Evolutionary conservation across 2,797 vertebrate genomes (phyloP), one percentile per base, ranked within the genome.

Genomic region (Semotilus atromaculatus): DNA sequence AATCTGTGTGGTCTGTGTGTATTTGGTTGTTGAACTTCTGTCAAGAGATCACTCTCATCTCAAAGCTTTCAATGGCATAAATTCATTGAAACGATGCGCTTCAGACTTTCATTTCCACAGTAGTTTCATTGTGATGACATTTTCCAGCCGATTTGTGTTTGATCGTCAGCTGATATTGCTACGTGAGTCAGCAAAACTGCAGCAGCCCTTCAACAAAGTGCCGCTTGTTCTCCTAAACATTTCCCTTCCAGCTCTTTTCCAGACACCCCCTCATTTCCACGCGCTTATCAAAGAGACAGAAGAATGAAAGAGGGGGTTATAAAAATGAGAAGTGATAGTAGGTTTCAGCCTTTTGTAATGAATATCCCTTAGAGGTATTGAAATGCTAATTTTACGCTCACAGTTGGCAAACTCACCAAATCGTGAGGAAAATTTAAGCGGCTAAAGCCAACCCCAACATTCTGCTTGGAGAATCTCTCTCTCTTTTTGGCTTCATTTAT

Each of bases 401-500:
- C 40, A 76, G 53, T 80, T 78, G 66, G 74, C 26, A 72, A 75
- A 70, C 66, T 78, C 81, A 26, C 70, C 73, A 67, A 85, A 68
- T 73, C 18, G 68, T 66, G 77, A 79, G 68, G 55, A 43, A 45
- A 67, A 62, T 51, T 38, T 43, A 19, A 53, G 45, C 64, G 23
- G 62, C 73, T 83, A 34, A 76, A 40, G 67, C 45, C 62, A 76
- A 76, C 45, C 73, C 62, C 29, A 26, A 68, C 43, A 26, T 55
- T 79, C 48, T 23, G 62, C 36, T 81, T 58, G 38, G 10, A 93
- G 92, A 92, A 90, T 51, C 70, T 86, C 48, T 51, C 48, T 51
- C 89, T 67, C 86, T 90, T 87, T 92, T 87, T 83, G 90, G 87
- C 85, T 87, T 40, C 86, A 88, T 88, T 89, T 86, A 21, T 29